Evolutionary conservation across 2,797 vertebrate species (phyloP).

Genomic region (Hipposideros larvatus): DNA sequence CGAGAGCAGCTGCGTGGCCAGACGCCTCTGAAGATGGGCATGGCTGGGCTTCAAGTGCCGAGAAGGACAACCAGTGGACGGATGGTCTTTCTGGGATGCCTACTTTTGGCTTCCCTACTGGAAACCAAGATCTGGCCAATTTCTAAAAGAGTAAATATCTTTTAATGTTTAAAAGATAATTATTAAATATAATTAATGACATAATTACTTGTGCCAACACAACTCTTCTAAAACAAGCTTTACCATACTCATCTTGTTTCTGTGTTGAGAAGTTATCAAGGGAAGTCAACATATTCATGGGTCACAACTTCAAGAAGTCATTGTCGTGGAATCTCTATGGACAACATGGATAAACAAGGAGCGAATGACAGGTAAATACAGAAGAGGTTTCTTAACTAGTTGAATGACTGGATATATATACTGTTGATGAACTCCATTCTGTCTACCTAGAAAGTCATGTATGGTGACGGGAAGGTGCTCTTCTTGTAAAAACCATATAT

Average conservation of each 20-base stretch:
- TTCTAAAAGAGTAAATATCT: background rate
- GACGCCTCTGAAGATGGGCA: background rate
- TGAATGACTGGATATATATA: background rate
- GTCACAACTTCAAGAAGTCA: background rate
- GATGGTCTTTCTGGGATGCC: background rate
- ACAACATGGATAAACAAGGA: background rate
- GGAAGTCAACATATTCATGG: background rate
- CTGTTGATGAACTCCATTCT: background rate
- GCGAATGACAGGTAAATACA: background rate
- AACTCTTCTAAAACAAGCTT: background rate
- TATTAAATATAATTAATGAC: background rate
- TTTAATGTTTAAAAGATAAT: constrained; percentile 32
- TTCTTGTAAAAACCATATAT: background rate
- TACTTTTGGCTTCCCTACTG: background rate
- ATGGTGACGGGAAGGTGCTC: background rate
- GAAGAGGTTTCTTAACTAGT: background rate
- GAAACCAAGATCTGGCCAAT: background rate
- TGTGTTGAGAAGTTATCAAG: background rate
- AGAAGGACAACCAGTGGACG: background rate
- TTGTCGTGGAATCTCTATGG: background rate
- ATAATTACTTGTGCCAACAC: background rate
- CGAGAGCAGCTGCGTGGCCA: accelerated
- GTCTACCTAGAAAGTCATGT: background rate
- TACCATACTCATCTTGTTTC: background rate
- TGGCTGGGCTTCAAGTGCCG: background rate